phyloP scores from a whole-genome alignment of 1,140 invertebrate species.

The Orussus abietinus region DNA sequence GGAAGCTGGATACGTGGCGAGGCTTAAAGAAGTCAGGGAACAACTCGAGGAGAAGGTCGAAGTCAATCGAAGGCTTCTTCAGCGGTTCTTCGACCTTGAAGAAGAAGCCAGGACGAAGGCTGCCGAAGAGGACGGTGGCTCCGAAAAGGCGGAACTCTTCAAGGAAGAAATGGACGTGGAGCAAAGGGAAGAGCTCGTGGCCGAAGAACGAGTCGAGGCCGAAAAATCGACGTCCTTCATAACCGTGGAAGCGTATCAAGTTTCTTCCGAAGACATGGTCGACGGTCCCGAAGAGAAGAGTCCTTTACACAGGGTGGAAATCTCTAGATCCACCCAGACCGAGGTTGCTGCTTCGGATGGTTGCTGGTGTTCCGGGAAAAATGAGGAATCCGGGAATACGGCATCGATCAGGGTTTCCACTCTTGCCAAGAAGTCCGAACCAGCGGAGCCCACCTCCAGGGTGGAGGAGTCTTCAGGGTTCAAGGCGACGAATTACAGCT shows the following conservation, averaged over 20 bases:
- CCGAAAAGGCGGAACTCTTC: neutral
- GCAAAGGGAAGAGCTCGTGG: constrained; percentile 9
- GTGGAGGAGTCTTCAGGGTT: too few species aligned
- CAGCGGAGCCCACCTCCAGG: too few species aligned
- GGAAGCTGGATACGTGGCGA: constrained; percentile 40
- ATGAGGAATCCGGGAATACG: too few species aligned
- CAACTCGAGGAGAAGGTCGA: constrained; percentile 26
- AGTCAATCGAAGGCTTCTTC: constrained; percentile 26
- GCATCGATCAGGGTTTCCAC: too few species aligned
- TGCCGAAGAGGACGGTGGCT: constrained; percentile 3
- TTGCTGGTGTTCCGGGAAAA: too few species aligned
- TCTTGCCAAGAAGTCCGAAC: too few species aligned
- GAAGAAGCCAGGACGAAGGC: constrained; percentile 10
- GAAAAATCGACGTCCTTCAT: too few species aligned
- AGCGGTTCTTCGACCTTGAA: constrained; percentile 20
- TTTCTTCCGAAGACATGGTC: neutral
- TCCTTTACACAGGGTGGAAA: too few species aligned
- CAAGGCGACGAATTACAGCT: too few species aligned
- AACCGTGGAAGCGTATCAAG: neutral
- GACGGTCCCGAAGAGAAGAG: too few species aligned
- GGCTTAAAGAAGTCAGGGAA: constrained; percentile 23
- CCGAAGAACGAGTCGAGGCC: neutral
- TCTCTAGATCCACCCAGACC: too few species aligned
- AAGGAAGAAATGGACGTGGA: constrained; percentile 1
- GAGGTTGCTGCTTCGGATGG: too few species aligned